phyloP scores from a whole-genome alignment of 53 echinoderm and acorn worm genomes.

The Luidia sarsii region DNA sequence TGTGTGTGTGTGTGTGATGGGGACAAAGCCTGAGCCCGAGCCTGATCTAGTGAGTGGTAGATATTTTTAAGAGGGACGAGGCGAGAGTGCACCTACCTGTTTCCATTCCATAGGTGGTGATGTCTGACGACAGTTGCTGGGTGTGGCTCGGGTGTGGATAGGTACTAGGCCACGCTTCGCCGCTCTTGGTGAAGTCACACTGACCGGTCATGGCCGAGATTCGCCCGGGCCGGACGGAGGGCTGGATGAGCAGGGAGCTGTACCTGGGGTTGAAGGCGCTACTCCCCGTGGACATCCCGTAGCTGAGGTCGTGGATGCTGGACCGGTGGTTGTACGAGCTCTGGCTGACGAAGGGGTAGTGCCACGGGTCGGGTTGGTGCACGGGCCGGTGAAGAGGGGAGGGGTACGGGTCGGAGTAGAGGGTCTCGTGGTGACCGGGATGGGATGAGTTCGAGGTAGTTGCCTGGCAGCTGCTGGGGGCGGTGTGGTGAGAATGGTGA shows the following conservation, averaged over 20 bases:
- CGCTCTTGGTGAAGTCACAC: slow-evolving; percentile 75
- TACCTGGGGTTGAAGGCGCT: slow-evolving; percentile 95
- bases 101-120: slow-evolving; percentile 69
- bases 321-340: slow-evolving; percentile 73
- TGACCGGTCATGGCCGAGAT: slow-evolving; percentile 81
- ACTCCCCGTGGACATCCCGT: slow-evolving; percentile 68
- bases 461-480: slow-evolving; percentile 23
- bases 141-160: slow-evolving; percentile 64
- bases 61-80: neutral
- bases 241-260: slow-evolving; percentile 92
- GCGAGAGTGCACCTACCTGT: slow-evolving; percentile 59
- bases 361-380: slow-evolving; percentile 71
- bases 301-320: slow-evolving; percentile 79
- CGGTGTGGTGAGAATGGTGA: slow-evolving; percentile 17
- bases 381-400: slow-evolving; percentile 59
- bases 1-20: too few relatives aligned
- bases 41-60: too few relatives aligned
- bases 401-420: slow-evolving; percentile 74
- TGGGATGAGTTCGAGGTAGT: slow-evolving; percentile 40
- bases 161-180: slow-evolving; percentile 64
- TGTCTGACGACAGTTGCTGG: slow-evolving; percentile 60
- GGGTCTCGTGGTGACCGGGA: slow-evolving; percentile 55
- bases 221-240: slow-evolving; percentile 68
- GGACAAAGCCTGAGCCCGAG: too few relatives aligned
- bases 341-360: slow-evolving; percentile 65